A percentile compares a stretch with the other conserved stretches of the same genome.
Conservation (phyloP, 2,113 vertebrate genomes). For the Nesoenas mayeri region DNA sequence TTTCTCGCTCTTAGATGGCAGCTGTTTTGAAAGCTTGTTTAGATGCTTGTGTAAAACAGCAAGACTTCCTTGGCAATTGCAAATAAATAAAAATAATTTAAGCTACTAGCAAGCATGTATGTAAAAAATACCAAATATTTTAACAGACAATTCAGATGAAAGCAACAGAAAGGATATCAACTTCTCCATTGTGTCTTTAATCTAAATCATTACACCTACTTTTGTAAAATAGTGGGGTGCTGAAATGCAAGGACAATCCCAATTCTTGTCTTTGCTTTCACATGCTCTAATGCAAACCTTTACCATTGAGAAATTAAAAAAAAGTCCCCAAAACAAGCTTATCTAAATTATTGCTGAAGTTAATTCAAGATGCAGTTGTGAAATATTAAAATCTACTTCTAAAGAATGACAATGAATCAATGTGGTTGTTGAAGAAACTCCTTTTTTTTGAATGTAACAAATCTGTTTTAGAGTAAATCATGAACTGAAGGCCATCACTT, state of each 20-base stretch:
- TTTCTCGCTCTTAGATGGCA: conserved; percentile 7
- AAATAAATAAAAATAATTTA: not conserved
- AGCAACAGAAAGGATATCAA: not conserved
- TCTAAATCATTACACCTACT: not conserved
- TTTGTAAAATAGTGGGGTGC: not conserved
- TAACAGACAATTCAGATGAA: not conserved
- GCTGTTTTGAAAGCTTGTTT: conserved; percentile 22
- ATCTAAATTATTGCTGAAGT: conserved; percentile 32
- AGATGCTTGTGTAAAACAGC: conserved; percentile 17
- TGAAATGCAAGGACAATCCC: not conserved
- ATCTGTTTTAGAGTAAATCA: conserved; percentile 57
- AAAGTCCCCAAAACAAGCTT: not conserved
- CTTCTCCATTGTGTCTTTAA: not conserved
- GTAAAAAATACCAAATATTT: conserved; percentile 18
- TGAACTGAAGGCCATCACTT: conserved; percentile 55
- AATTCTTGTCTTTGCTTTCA: not conserved
- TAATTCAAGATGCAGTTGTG: not conserved
- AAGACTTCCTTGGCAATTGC: not conserved
- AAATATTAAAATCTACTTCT: conserved; percentile 24
- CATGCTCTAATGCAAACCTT: not conserved
- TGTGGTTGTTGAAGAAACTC: conserved; percentile 24
- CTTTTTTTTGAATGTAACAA: conserved; percentile 41
- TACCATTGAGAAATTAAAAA: not conserved
- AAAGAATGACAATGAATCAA: not conserved
- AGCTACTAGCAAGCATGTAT: not conserved